A percentile compares a stretch with the other conserved stretches of the same genome.
Conservation (phyloP, 2,797 vertebrate species). For the Takifugu ocellatus region DNA sequence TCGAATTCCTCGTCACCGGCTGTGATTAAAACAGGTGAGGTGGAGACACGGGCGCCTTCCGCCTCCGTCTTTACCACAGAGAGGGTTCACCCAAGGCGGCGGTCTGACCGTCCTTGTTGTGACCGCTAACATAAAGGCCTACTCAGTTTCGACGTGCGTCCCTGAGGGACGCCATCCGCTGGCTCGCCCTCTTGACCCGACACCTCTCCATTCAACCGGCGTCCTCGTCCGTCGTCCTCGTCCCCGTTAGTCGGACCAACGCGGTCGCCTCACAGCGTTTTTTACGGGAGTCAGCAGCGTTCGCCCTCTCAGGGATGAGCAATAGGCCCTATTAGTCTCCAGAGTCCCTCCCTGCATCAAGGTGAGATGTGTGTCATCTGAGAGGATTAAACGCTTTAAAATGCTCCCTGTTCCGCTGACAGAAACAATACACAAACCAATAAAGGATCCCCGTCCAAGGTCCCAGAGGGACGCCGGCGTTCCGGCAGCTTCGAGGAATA, state of each 20-base stretch:
- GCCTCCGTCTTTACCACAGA: no score
- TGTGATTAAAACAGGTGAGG: no score
- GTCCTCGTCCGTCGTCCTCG: slow-evolving; percentile 18
- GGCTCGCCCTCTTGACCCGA: slow-evolving; percentile 29
- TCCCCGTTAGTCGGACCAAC: slow-evolving; percentile 5
- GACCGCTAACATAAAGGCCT: slow-evolving; percentile 44
- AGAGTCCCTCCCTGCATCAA: not conserved
- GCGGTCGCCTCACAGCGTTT: slow-evolving; percentile 47
- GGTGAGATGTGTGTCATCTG: slow-evolving; percentile 31
- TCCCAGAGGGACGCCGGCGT: not conserved
- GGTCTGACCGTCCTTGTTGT: slow-evolving; percentile 18
- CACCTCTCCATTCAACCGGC: slow-evolving; percentile 37
- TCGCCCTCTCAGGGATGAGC: slow-evolving; percentile 44
- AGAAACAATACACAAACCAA: not conserved
- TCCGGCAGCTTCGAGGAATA: slow-evolving; percentile 11
- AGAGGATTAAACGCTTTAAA: slow-evolving; percentile 16
- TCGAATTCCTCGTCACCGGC: slow-evolving; percentile 6
- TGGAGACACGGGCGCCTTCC: no score
- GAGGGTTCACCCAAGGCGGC: no score
- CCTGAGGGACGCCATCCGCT: slow-evolving; percentile 52
- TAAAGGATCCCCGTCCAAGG: not conserved
- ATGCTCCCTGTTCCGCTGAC: slow-evolving; percentile 3
- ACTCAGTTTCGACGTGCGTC: slow-evolving; percentile 34
- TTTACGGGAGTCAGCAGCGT: slow-evolving; percentile 57
- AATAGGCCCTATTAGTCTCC: slow-evolving; percentile 38